A percentile compares a stretch with the other conserved stretches of the same genome.
phyloP scores from a whole-genome alignment of 2,113 vertebrate genomes.

The Agapornis roseicollis region DNA sequence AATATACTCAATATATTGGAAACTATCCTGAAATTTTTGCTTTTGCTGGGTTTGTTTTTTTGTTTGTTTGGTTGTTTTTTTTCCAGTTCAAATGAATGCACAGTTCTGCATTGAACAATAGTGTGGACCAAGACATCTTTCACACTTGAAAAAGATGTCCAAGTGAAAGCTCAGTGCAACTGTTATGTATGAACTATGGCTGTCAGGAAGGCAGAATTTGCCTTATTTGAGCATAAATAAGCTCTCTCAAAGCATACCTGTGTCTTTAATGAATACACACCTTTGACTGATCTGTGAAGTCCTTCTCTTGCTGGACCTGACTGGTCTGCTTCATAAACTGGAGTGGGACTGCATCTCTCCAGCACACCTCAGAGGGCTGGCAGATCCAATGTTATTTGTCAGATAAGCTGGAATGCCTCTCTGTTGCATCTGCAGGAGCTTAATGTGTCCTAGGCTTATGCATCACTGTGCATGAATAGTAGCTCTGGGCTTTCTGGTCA shows the following conservation, averaged over 20 bases:
- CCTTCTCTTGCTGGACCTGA: not conserved
- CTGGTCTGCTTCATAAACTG: not conserved
- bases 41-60: not conserved
- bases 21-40: not conserved
- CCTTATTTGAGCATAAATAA: not conserved
- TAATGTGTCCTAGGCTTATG: not conserved
- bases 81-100: not conserved
- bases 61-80: not conserved
- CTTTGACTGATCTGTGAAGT: not conserved
- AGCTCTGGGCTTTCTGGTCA: not conserved
- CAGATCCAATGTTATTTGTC: accelerated
- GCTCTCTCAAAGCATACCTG: not conserved
- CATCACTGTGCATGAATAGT: not conserved
- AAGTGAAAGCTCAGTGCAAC: not conserved
- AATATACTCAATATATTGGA: not conserved
- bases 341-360: not conserved
- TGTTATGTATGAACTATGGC: not conserved
- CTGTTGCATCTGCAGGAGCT: accelerated
- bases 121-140: not conserved
- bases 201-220: not conserved
- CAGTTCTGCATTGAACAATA: not conserved
- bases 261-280: not conserved
- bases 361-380: not conserved
- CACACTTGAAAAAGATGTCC: not conserved
- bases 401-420: not conserved